These are phyloP conservation scores for Lathronympha strigana DNA, from an alignment of 2,888 invertebrate genomes.

Conservation along the genomic window DNA sequence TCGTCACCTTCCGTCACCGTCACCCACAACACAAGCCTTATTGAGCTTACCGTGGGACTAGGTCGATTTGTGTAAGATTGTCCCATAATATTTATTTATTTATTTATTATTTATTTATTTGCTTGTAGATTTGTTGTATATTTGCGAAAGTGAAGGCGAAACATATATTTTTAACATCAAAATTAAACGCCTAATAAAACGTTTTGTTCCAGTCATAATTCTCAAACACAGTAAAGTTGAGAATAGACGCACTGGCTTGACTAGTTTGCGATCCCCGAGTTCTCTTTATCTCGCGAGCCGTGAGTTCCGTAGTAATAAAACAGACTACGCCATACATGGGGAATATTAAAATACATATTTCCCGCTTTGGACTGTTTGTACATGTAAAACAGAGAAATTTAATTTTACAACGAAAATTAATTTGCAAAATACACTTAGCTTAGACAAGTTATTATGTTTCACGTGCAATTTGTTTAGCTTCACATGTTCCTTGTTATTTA, in stretches of 20 bases:
- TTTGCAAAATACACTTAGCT: slow-evolving; percentile 1
- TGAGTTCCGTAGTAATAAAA: slow-evolving; percentile 67
- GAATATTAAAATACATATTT: slow-evolving; percentile 50
- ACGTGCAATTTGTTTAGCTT: background rate
- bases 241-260: slow-evolving; percentile 9
- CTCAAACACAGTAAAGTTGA: background rate
- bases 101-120: no score
- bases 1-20: no score
- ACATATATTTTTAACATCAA: no score
- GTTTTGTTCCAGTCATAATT: no score
- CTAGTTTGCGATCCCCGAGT: slow-evolving; percentile 26
- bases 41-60: no score
- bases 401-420: slow-evolving; percentile 24
- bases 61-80: no score
- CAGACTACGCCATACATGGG: slow-evolving; percentile 53
- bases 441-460: background rate
- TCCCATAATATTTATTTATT: no score
- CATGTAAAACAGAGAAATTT: slow-evolving; percentile 29
- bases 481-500: background rate
- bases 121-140: no score
- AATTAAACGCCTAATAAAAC: no score
- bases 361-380: slow-evolving; percentile 48
- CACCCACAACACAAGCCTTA: no score
- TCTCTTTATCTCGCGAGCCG: slow-evolving; percentile 61
- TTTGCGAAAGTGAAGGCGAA: no score